Evolutionary conservation across 2,797 vertebrate genomes (phyloP), one percentile per base, ranked within the genome.

Genomic region (Myripristis murdjan): DNA sequence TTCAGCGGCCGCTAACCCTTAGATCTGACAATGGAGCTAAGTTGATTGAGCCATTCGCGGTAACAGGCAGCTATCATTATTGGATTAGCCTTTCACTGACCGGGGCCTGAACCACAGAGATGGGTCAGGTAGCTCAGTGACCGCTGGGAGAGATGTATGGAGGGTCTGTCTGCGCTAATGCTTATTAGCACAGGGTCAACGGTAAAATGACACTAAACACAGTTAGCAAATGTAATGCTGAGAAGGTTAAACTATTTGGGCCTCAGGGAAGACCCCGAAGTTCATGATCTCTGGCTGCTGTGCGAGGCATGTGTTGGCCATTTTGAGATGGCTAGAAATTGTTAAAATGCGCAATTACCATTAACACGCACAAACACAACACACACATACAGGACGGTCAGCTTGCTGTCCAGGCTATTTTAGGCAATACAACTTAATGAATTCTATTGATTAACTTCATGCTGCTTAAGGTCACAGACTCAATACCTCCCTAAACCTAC

Each of bases 51-150:
- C 60, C 60, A 51, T 88, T 77, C 75, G 54, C 33, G 58, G 60
- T 56, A 75, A 75, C 41, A 18, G 69, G 51, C 75, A 48, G 71
- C 75, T 57, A 48, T 39, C 64, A 77, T 91, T 91, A 91, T 63
- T 74, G 78, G 84, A 90, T 92, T 91, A 92, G 69, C 64, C 56
- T 70, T 53, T 66, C 33, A 2, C 1, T 88, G 90, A 92, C 89
- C 90, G 18, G 14, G 10, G 35, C 33, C 70, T 86, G 87, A 91
- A 89, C 87, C 71, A 35, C 86, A 89, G 67, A n/a, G 62, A 63
- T 41, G 80, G 89, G 89, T 90, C 91, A 91, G 12, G 23, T 16
- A 9, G 1, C 55, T 43, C 10, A 1, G 58, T 20, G 64, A 47
- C 39, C 14, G 44, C 12, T 35, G 26, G 58, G 53, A 65, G 53